A percentile compares a stretch with the other conserved stretches of the same genome.
Evolutionary conservation across 2,888 invertebrate genomes (phyloP).

Genomic region (Scaptodrosophila latifasciaeformis): DNA sequence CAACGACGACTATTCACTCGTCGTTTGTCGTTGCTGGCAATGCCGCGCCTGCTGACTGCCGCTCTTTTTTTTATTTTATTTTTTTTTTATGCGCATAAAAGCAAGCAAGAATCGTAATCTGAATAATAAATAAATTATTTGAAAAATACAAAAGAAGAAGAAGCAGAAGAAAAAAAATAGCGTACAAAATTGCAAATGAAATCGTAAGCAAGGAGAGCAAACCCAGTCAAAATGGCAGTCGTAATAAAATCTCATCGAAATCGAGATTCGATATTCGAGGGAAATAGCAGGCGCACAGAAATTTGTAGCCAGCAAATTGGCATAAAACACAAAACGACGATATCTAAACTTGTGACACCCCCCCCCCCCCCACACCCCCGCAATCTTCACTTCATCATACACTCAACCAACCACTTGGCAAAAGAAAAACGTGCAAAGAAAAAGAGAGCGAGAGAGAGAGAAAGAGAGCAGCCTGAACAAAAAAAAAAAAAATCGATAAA

Average conservation of each 20-base stretch:
- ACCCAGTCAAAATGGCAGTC: constrained; percentile 21
- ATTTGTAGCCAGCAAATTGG: constrained; percentile 38
- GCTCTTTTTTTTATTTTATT: constrained; percentile 7
- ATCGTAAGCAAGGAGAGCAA: constrained; percentile 7
- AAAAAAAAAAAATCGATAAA: constrained; percentile 23
- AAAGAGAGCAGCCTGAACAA: constrained; percentile 17
- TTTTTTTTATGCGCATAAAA: constrained; percentile 19
- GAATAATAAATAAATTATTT: constrained; percentile 63
- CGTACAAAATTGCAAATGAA: constrained; percentile 30
- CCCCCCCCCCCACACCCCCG: too few relatives aligned
- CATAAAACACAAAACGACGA: neutral
- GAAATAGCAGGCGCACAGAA: constrained; percentile 72
- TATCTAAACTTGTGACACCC: neutral
- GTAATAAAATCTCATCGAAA: constrained; percentile 72
- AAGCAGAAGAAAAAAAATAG: constrained; percentile 18
- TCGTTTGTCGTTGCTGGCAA: constrained; percentile 10
- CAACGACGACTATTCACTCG: constrained; percentile 29
- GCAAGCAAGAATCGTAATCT: constrained; percentile 46
- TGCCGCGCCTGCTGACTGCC: constrained; percentile 13
- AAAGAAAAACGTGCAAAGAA: constrained; percentile 4
- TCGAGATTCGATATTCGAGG: constrained; percentile 74
- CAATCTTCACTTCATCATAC: too few relatives aligned
- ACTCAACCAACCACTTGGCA: neutral
- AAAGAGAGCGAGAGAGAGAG: constrained; percentile 8
- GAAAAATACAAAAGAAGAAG: constrained; percentile 33